These are phyloP conservation scores for Calosoma granatense DNA, from an alignment of 1,140 invertebrate species.

Conservation along the genomic window DNA sequence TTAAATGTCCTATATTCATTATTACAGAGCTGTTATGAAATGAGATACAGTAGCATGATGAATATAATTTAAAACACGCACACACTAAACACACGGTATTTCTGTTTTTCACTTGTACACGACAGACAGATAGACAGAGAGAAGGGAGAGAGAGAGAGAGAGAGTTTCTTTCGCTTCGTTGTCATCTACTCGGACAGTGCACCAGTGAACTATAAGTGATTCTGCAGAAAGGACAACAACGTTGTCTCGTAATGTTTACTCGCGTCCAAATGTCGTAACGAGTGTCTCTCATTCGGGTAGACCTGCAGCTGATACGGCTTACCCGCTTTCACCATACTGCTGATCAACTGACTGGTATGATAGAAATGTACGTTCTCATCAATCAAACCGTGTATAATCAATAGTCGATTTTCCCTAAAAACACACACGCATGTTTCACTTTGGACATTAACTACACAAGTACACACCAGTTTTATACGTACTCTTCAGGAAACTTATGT, in stretches of 20 bases:
- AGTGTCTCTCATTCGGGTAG: conserved; percentile 92
- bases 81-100: conserved; percentile 3
- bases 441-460: neutral
- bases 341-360: conserved; percentile 86
- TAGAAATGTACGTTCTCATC: conserved; percentile 99
- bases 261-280: conserved; percentile 80
- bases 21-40: neutral
- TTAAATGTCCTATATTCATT: neutral
- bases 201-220: conserved; percentile 68
- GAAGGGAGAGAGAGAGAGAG: too few relatives aligned
- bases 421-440: conserved; percentile 24
- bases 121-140: too few relatives aligned
- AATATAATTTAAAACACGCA: conserved; percentile 3
- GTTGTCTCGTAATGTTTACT: conserved; percentile 95
- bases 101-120: neutral
- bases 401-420: conserved; percentile 74
- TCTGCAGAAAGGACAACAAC: conserved; percentile 83
- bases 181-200: too few relatives aligned
- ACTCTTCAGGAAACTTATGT: conserved; percentile 85
- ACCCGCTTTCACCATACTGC: conserved; percentile 78
- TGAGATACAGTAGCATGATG: neutral
- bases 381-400: conserved; percentile 96
- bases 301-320: conserved; percentile 88
- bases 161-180: too few relatives aligned
- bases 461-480: conserved; percentile 31